These are phyloP conservation scores for Cercopithecus mitis DNA, from an alignment of 2,797 vertebrate genomes.

Conservation along the genomic window DNA sequence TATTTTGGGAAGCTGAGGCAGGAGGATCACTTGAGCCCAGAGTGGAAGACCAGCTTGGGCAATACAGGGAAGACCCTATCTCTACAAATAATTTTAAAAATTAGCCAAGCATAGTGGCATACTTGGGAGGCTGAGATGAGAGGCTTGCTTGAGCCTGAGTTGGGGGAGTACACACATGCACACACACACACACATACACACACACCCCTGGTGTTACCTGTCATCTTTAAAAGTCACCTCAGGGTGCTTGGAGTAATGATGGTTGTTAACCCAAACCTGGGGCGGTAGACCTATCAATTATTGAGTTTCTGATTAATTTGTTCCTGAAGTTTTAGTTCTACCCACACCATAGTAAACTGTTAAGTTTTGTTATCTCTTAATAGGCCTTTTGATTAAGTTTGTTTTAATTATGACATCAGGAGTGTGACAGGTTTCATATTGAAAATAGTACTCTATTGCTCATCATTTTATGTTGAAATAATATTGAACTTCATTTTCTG, in stretches of 20 bases:
- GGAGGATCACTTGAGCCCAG: too few relatives aligned
- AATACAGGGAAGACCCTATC: too few relatives aligned
- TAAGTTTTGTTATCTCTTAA: background rate
- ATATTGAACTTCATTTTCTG: background rate
- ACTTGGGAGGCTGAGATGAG: too few relatives aligned
- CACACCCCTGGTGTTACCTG: background rate
- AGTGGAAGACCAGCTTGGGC: too few relatives aligned
- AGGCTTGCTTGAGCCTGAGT: too few relatives aligned
- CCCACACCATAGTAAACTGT: background rate
- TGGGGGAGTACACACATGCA: too few relatives aligned
- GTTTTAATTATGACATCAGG: background rate
- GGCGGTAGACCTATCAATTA: background rate
- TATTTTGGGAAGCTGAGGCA: too few relatives aligned
- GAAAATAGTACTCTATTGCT: background rate
- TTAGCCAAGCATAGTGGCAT: too few relatives aligned
- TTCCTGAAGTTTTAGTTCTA: constrained; percentile 8
- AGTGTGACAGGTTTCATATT: background rate
- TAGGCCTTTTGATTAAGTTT: background rate
- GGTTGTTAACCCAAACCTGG: background rate
- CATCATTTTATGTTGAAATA: background rate
- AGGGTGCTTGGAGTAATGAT: background rate
- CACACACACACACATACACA: too few relatives aligned
- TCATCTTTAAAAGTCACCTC: background rate
- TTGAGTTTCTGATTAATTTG: background rate
- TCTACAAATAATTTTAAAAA: too few relatives aligned